These are phyloP conservation scores for Zonitis immaculata DNA, from an alignment of 2,888 invertebrate species.

Conservation along the genomic window DNA sequence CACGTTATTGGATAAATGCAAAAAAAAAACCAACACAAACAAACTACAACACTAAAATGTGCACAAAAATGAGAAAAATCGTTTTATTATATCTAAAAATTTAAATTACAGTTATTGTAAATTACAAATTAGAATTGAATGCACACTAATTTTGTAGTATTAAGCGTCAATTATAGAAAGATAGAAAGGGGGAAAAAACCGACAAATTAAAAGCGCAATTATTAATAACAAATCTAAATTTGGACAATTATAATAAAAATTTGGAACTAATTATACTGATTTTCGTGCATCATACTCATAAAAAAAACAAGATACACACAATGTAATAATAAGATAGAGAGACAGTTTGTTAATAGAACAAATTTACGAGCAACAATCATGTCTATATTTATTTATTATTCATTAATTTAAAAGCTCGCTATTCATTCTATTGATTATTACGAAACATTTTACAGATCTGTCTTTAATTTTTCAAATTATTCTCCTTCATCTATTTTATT, in stretches of 20 bases:
- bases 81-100: constrained; percentile 34
- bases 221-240: constrained; percentile 20
- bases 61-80: constrained; percentile 32
- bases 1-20: too few species aligned
- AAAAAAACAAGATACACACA: too few species aligned
- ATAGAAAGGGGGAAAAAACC: too few species aligned
- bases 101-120: constrained; percentile 31
- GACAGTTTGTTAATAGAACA: constrained; percentile 16
- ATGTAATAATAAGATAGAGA: too few species aligned
- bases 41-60: constrained; percentile 6
- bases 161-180: constrained; percentile 25
- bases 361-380: constrained; percentile 2
- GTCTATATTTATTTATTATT: background rate
- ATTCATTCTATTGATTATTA: background rate
- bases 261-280: too few species aligned
- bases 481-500: constrained; percentile 21
- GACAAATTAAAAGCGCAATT: constrained; percentile 23
- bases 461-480: constrained; percentile 10
- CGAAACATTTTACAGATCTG: constrained; percentile 10
- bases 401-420: background rate
- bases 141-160: constrained; percentile 27
- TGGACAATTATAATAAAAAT: too few species aligned
- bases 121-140: constrained; percentile 24
- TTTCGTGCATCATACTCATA: too few species aligned
- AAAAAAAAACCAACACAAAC: too few species aligned